Base-by-base conservation (phyloP, 2,888 invertebrate genomes). In the Embidobia sp. region DNA sequence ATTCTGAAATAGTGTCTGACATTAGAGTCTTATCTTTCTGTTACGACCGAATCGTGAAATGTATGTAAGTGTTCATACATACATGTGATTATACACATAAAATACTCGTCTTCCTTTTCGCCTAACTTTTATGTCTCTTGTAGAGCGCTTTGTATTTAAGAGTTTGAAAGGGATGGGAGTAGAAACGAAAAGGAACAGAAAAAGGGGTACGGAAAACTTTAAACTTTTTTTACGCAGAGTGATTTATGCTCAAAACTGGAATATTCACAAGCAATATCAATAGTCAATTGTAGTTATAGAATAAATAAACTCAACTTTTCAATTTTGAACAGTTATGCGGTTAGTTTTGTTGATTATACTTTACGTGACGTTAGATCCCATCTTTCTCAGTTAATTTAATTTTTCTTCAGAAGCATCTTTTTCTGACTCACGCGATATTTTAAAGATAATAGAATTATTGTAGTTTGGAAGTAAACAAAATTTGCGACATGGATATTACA, bases 1-100 rank as follows among this genome's bases (percentile, higher is more conserved):
- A 81, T 80, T 82, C 82, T 83, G 83, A 84, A 84, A 83, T 84
- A 84, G 80, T 81, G 82, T 70, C 81, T 80, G 82, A 85, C 82
- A 84, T 85, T 86, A 85, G 82, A 82, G 80, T 82, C 84, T 85
- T 85, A 84, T 85, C 86, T 84, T 81, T 81, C 80, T 79, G 79
- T 61, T 69, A 83, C 83, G 82, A 80, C 79, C 83, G 77, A 82
- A 80, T 75, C 73, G 77, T 80, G 81, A 85, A 84, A 84, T 83
- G 82, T 79, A 72, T 57, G 75, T 40, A 29, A 18, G 37, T 29
- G 29, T 48, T 16, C 59, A 61, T 73, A 44, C 55, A 70, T 64
- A 29, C 51, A 37, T 49, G 49, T 26, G 46, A n/a, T n/a, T n/a
- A n/a, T n/a, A n/a, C n/a, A n/a, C 67, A 74, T 61, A 74, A 74